These are phyloP conservation scores for Glaucomys volans DNA, from an alignment of 2,113 vertebrate genomes.

Conservation along the genomic window DNA sequence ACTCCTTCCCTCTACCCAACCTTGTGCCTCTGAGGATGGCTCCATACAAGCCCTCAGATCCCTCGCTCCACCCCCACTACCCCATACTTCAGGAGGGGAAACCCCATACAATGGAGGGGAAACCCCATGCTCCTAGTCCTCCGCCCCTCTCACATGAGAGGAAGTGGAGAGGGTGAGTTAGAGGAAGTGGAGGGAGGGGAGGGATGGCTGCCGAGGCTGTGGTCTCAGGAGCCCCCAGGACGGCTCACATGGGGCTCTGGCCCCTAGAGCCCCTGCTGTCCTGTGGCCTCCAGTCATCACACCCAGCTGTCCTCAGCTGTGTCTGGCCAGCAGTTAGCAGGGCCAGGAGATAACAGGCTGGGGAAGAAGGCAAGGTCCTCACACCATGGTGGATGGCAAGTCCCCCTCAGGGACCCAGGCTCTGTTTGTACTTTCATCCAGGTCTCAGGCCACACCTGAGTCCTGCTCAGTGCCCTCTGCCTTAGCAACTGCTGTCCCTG, in stretches of 20 bases:
- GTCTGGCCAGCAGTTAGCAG: background rate
- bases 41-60: background rate
- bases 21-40: background rate
- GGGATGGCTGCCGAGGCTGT: fast-evolving
- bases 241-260: background rate
- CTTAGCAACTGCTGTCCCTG: background rate
- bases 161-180: too few species aligned
- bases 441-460: background rate
- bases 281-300: background rate
- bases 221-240: background rate
- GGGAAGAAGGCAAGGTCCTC: background rate
- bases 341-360: fast-evolving
- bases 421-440: background rate
- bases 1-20: too few species aligned
- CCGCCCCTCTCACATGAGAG: too few species aligned
- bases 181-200: too few species aligned
- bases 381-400: background rate
- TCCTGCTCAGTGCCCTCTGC: background rate
- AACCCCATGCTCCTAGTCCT: background rate
- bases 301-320: background rate
- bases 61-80: background rate
- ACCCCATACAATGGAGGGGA: too few species aligned
- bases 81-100: background rate
- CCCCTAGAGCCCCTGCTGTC: background rate
- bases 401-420: too few species aligned